Evolutionary conservation across 2,113 vertebrate species (phyloP), one percentile per base, ranked within the genome.

Genomic region (Eretmochelys imbricata): DNA sequence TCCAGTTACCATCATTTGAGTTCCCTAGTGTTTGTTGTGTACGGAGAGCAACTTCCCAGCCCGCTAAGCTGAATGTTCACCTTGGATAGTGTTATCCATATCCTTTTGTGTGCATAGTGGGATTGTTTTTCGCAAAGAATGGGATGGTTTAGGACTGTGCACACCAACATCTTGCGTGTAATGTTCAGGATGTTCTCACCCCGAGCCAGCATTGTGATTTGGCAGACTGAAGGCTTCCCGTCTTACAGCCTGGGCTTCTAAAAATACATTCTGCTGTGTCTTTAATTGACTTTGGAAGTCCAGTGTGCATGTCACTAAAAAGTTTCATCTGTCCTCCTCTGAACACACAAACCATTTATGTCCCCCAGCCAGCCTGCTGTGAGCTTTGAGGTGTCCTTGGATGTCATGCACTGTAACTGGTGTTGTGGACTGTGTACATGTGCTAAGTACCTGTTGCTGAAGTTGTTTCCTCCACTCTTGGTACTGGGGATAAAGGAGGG

Each of bases 331-430:
- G 35, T 13, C 27, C 82, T 48, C n/a, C 35, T 84, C 20, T 62
- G 62, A 62, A 0, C 0, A 4, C 59, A 27, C 31, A 81, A 80
- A 93, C 55, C 27, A 24, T 69, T 9, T 79, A 10, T 80, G 79
- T 87, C 53, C 65, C 46, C 53, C 53, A 22, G 53, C 53, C 29
- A 82, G 24, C 53, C 54, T 55, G 79, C 69, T 53, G 11, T 27
- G 72, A 93, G 38, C 85, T 87, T 85, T 84, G 69, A 65, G 92
- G 80, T 27, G 89, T 88, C 89, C 2, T 0, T 48, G 53, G 57
- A 1, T 0, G 51, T 38, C 0, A 0, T 12, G 1, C 0, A 20
- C 1, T 0, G 55, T 51, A 42, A 16, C 78, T 84, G 42, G 85
- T 46, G 59, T 19, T 22, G 50, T 9, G 0, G 75, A 5, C 81